Percentiles rank a stretch among this genome's conserved stretches.
phyloP scores from a whole-genome alignment of 2,797 vertebrate species.

The Lithobates pipiens region DNA sequence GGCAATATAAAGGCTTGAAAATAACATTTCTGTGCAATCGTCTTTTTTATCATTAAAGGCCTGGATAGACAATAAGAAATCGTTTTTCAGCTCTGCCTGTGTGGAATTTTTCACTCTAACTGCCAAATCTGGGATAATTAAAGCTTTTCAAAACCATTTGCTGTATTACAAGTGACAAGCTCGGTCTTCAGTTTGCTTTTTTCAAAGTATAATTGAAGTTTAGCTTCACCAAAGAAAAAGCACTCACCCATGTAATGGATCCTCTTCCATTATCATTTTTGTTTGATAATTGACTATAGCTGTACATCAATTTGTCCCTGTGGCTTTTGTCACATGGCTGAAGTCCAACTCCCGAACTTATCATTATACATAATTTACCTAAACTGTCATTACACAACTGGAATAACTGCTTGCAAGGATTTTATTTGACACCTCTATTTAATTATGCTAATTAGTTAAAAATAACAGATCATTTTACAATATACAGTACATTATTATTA shows the following conservation, averaged over 20 bases:
- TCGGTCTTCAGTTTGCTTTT: constrained; percentile 15
- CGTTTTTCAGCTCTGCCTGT: background rate
- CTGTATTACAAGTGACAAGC: constrained; percentile 32
- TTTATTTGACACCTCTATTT: background rate
- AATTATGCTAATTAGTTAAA: background rate
- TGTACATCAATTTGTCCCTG: constrained; percentile 18
- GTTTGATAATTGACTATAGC: constrained; percentile 22
- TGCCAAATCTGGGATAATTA: constrained; percentile 47
- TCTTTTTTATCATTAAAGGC: constrained; percentile 33
- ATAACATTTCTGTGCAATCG: background rate
- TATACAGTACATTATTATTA: too few relatives aligned
- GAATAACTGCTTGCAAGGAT: background rate
- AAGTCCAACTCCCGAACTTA: background rate
- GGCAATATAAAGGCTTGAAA: too few relatives aligned
- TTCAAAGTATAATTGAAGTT: constrained; percentile 35
- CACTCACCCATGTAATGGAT: constrained; percentile 24
- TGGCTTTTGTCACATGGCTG: constrained; percentile 1
- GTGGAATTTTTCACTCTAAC: constrained; percentile 32
- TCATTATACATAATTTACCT: constrained; percentile 40
- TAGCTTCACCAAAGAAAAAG: constrained; percentile 12
- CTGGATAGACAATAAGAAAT: constrained; percentile 39
- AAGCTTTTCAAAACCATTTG: constrained; percentile 41
- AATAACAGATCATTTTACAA: background rate
- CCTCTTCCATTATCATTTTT: constrained; percentile 19
- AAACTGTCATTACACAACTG: constrained; percentile 4